Percentiles rank a stretch among this genome's conserved stretches.
Conservation (phyloP, 2,113 vertebrate genomes). For the Vidua macroura region DNA sequence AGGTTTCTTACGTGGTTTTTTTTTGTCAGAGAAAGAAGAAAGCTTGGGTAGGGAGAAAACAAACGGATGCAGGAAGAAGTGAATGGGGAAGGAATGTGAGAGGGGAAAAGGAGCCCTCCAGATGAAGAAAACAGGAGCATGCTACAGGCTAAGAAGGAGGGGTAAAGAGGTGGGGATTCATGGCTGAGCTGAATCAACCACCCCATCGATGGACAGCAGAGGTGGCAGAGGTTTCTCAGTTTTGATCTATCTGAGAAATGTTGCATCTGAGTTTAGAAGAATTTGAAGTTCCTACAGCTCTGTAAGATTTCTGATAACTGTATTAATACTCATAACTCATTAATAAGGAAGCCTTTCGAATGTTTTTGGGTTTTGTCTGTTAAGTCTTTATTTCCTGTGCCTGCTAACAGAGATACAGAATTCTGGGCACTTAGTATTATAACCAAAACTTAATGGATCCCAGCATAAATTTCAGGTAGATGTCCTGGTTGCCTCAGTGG, state of each 20-base stretch:
- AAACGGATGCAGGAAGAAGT: neutral
- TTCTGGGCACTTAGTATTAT: neutral
- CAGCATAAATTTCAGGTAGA: neutral
- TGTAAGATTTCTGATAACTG: neutral
- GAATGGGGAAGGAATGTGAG: neutral
- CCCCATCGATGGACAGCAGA: accelerated
- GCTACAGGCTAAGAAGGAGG: neutral
- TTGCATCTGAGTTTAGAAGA: neutral
- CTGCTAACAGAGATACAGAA: neutral
- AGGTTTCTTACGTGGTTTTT: neutral
- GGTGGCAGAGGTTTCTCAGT: neutral
- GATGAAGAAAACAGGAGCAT: neutral
- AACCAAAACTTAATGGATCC: neutral
- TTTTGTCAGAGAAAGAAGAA: neutral
- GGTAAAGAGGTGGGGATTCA: neutral
- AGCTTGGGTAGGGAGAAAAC: neutral
- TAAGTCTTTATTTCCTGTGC: neutral
- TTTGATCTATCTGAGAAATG: neutral
- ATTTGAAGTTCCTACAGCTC: neutral
- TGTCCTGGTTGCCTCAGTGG: neutral
- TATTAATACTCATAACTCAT: neutral
- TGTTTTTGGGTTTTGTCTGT: neutral
- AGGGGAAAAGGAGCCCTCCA: neutral
- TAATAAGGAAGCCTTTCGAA: neutral
- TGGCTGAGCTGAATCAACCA: neutral